These are phyloP conservation scores for Eulithis testata DNA, from an alignment of 2,888 invertebrate genomes.

Conservation along the genomic window DNA sequence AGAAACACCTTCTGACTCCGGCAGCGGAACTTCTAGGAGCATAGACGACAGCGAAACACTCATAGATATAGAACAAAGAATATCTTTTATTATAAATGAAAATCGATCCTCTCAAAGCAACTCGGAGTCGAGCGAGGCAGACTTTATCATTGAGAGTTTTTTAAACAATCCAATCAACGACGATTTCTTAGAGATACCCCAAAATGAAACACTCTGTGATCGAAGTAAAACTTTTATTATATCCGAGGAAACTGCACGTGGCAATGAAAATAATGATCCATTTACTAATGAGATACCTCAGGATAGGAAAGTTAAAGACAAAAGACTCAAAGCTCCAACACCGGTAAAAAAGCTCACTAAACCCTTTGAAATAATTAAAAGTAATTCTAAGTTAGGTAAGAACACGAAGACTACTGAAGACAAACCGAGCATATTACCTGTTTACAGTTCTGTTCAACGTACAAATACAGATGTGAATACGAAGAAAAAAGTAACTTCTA, in stretches of 20 bases:
- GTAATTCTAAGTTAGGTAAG: conserved; percentile 55
- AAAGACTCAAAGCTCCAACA: conserved; percentile 65
- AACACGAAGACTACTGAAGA: conserved; percentile 56
- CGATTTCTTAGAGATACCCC: conserved; percentile 51
- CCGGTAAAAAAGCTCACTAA: conserved; percentile 70
- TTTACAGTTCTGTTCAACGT: conserved; percentile 67
- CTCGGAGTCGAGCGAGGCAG: conserved; percentile 77
- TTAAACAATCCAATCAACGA: conserved; percentile 62
- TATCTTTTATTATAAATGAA: conserved; percentile 78
- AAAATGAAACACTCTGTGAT: conserved; percentile 63
- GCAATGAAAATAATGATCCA: conserved; percentile 54
- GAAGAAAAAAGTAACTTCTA: conserved; percentile 69
- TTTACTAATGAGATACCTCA: conserved; percentile 48
- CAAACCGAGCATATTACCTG: conserved; percentile 70
- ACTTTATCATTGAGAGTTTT: conserved; percentile 72
- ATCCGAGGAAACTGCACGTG: conserved; percentile 51
- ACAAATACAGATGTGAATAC: conserved; percentile 59
- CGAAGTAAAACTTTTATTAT: conserved; percentile 73
- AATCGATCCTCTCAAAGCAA: conserved; percentile 79
- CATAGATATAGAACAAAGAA: conserved; percentile 77
- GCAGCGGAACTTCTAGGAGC: conserved; percentile 72
- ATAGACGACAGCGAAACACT: conserved; percentile 66
- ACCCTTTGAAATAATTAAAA: conserved; percentile 66
- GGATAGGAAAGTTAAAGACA: conserved; percentile 67
- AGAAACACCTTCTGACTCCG: conserved; percentile 75